Conservation (phyloP, 2,113 vertebrate species). For the Phylloscopus trochilus region DNA sequence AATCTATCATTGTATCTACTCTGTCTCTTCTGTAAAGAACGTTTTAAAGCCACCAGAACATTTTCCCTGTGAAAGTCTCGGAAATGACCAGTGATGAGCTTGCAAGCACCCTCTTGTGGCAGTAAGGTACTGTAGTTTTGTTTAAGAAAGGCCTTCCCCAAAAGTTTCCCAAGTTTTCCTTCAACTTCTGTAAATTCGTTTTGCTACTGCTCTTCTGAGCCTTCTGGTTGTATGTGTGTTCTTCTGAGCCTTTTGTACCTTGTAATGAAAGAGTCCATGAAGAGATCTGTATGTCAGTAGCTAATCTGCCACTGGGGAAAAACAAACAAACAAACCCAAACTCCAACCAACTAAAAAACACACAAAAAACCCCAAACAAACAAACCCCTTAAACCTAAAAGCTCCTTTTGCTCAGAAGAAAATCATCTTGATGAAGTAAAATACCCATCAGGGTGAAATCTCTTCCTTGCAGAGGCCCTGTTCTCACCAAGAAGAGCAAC, state of each 20-base stretch:
- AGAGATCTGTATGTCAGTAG: not conserved
- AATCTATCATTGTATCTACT: not conserved
- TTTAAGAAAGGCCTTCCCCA: not conserved
- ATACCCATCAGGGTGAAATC: not conserved
- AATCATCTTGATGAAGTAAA: not conserved
- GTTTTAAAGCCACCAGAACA: not conserved
- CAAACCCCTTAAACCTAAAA: not conserved
- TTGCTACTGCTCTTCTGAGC: not conserved
- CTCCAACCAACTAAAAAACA: not conserved
- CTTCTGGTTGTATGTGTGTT: not conserved
- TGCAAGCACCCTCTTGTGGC: conserved; percentile 26
- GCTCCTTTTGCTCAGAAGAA: not conserved
- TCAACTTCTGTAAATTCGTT: not conserved
- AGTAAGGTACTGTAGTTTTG: not conserved
- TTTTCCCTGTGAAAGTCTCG: not conserved
- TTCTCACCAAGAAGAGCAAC: not conserved
- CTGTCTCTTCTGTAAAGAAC: not conserved
- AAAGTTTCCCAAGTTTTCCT: not conserved
- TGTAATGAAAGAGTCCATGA: not conserved
- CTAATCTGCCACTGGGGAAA: not conserved
- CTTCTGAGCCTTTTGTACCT: not conserved
- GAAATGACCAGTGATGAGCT: not conserved
- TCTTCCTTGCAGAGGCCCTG: not conserved
- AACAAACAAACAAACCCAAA: not conserved
- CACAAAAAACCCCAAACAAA: not conserved